Conservation (phyloP, 2,113 vertebrate species). For the cattle (Bos taurus) region DNA sequence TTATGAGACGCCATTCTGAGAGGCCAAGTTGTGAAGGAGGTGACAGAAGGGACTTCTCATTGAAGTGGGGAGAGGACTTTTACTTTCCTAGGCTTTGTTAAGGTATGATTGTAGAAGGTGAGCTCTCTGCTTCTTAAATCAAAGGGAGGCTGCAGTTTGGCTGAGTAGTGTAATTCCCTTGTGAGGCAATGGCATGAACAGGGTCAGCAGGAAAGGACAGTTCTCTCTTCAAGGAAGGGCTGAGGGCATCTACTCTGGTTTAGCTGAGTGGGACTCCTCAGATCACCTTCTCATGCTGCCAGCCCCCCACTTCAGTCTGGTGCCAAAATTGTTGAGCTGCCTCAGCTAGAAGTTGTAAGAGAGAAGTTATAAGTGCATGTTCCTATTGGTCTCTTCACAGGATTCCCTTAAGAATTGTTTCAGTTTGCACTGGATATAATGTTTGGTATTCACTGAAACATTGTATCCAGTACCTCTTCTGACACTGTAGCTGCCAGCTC, state of each 20-base stretch:
- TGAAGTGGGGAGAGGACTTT: background rate
- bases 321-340: background rate
- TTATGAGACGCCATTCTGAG: background rate
- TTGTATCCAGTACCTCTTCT: background rate
- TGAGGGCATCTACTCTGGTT: background rate
- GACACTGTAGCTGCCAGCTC: background rate
- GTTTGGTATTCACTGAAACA: background rate
- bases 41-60: background rate
- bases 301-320: background rate
- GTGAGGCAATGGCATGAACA: background rate
- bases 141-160: background rate
- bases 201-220: background rate
- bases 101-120: background rate
- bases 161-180: background rate
- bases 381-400: background rate
- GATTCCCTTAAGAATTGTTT: slow-evolving; percentile 23
- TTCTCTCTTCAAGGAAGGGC: background rate
- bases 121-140: background rate
- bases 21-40: background rate
- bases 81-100: background rate
- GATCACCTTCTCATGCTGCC: background rate
- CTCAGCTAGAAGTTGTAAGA: background rate
- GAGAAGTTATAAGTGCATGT: background rate
- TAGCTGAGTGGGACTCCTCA: background rate
- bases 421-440: slow-evolving; percentile 20